Conservation (phyloP, 92 coral and sea anemone species). For the Micromussa lordhowensis region DNA sequence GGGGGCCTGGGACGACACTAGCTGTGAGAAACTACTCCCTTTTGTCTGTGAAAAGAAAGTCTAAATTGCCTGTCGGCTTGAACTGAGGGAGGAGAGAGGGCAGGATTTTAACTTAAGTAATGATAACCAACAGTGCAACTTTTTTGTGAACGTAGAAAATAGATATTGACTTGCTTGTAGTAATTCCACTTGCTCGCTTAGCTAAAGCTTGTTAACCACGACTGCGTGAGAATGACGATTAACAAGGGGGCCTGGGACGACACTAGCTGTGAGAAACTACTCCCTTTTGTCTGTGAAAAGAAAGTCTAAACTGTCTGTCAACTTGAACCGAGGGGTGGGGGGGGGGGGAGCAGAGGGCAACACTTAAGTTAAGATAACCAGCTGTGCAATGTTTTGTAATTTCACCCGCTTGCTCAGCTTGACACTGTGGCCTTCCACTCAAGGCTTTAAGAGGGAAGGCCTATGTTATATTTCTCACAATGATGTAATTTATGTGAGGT, state of each 20-base stretch:
- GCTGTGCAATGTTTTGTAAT: too few species aligned
- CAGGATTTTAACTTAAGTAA: not conserved
- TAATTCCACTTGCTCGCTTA: too few species aligned
- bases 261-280: not conserved
- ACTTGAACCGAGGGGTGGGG: not conserved
- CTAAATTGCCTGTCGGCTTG: not conserved
- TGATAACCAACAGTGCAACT: not conserved
- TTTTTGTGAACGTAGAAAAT: too few species aligned
- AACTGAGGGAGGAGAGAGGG: not conserved
- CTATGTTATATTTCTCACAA: too few species aligned
- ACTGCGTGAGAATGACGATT: conserved; percentile 12
- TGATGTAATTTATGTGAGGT: too few species aligned
- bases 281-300: conserved; percentile 26
- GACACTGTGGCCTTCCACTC: too few species aligned
- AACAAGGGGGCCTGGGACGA: conserved; percentile 25
- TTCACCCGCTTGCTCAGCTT: too few species aligned
- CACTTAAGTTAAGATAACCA: not conserved
- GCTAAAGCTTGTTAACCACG: not conserved
- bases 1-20: conserved; percentile 25
- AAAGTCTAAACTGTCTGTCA: not conserved
- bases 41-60: conserved; percentile 21
- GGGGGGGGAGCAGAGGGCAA: not conserved
- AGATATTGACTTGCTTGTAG: too few species aligned
- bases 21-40: not conserved
- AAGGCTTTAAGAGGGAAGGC: too few species aligned